phyloP scores from a whole-genome alignment of 1,140 invertebrate genomes.

The Dendroctonus valens region DNA sequence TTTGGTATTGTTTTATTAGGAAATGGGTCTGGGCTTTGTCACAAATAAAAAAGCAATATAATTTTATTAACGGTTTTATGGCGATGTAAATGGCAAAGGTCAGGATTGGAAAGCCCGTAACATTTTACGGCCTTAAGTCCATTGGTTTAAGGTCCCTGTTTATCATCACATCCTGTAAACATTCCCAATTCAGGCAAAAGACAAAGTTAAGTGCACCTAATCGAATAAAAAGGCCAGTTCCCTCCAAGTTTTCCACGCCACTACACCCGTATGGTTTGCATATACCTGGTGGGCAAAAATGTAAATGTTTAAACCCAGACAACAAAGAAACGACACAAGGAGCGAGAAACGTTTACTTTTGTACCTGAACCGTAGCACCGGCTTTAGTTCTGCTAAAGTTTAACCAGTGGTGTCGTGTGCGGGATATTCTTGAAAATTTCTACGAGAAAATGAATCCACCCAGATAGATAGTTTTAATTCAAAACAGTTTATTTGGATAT shows the following conservation, averaged over 20 bases:
- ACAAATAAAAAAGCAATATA: too few relatives aligned
- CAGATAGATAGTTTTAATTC: too few relatives aligned
- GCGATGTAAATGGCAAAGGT: too few relatives aligned
- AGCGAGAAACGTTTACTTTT: slow-evolving; percentile 19
- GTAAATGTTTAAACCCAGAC: slow-evolving; percentile 23
- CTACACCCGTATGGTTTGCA: slow-evolving; percentile 9
- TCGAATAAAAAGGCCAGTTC: slow-evolving; percentile 11
- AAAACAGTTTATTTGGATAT: slow-evolving; percentile 6
- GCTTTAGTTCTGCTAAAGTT: not conserved
- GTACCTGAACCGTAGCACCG: slow-evolving; percentile 21
- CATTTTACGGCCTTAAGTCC: too few relatives aligned
- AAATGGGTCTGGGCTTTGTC: not conserved
- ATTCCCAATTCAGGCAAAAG: slow-evolving; percentile 1
- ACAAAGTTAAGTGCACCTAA: slow-evolving; percentile 23
- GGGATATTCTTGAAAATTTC: too few relatives aligned
- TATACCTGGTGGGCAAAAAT: slow-evolving; percentile 21
- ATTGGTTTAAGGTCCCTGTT: too few relatives aligned
- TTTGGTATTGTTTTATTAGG: not conserved
- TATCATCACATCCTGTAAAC: too few relatives aligned
- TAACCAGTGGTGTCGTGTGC: too few relatives aligned
- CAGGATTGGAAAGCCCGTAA: too few relatives aligned
- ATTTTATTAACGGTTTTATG: too few relatives aligned
- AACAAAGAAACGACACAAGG: slow-evolving; percentile 18
- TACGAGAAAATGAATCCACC: too few relatives aligned
- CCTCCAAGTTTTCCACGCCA: slow-evolving; percentile 10